Base-by-base conservation (phyloP, 2,888 invertebrate genomes). In the Theretra japonica region DNA sequence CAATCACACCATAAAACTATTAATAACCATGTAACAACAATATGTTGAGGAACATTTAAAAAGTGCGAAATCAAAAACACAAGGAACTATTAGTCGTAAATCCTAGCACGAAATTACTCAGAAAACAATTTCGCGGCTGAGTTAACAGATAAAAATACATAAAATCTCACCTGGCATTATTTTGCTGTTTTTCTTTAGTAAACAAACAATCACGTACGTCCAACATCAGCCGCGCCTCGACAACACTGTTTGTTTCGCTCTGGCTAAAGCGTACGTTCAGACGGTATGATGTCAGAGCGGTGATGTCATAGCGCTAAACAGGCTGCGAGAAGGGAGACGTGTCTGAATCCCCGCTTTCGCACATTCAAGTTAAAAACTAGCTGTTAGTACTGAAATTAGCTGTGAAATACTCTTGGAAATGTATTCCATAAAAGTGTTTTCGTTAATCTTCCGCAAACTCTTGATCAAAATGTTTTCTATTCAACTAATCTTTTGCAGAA, bases 271-370 rank as follows among this genome's bases (percentile, higher is more conserved):
- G n/a, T n/a, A 19, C 53, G 53, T 8, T 17, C 53, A n/a, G 53
- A 17, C 53, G n/a, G 30, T 60, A 30, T 65, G 62, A 65, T 65
- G 41, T 65, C 33, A 65, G 33, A 65, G n/a, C 60, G 62, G 41
- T 65, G 62, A 65, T 65, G 62, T 65, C 62, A 65, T 41, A n/a
- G 53, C 53, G 23, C 58, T 23, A 25, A 25, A 58, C 53, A 58
- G 58, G 58, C 23, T 58, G 25, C 58, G 25, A 58, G 58, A 25
- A 21, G 41, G 57, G 58, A 58, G 58, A 4, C 17, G 25, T n/a
- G 53, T 53, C 53, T 53, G 19, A n/a, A 53, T 53, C 53, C 7
- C 53, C n/a, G 19, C 53, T 53, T 53, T n/a, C 2, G 19, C 17
- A 53, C 19, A 53, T 53, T 53, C 53, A 53, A 53, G 53, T 53